phyloP scores from a whole-genome alignment of 64 coral and sea anemone species.

The Dendrophyllia cribrosa region DNA sequence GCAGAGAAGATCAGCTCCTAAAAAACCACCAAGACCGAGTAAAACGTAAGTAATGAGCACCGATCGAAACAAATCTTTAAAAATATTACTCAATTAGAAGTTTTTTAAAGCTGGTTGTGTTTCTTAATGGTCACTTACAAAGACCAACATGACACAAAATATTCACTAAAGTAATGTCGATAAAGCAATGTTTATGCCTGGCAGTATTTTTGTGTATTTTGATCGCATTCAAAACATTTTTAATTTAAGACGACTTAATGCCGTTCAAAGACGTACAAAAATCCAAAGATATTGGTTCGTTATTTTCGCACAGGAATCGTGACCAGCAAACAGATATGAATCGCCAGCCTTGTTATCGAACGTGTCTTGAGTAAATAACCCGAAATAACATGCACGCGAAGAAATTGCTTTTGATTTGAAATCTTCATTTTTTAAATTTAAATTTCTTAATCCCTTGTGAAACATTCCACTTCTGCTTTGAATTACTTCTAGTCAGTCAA shows the following conservation, averaged over 20 bases:
- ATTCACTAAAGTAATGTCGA: no score
- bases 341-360: no score
- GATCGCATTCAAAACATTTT: neutral
- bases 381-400: neutral
- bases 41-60: slow-evolving; percentile 28
- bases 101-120: neutral
- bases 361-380: neutral
- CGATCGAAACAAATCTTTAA: neutral
- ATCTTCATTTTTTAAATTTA: no score
- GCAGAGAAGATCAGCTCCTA: neutral
- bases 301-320: neutral
- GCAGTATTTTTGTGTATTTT: neutral
- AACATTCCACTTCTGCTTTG: no score
- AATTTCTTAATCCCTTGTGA: no score
- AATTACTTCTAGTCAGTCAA: no score
- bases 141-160: neutral
- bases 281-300: no score
- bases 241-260: neutral
- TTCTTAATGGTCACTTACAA: neutral
- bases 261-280: no score
- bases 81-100: neutral
- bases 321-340: neutral
- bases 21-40: slow-evolving; percentile 39
- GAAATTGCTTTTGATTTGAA: no score
- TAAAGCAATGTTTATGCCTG: no score